Conservation (phyloP, 1,140 invertebrate species). For the Zaprionus kolodkinae region DNA sequence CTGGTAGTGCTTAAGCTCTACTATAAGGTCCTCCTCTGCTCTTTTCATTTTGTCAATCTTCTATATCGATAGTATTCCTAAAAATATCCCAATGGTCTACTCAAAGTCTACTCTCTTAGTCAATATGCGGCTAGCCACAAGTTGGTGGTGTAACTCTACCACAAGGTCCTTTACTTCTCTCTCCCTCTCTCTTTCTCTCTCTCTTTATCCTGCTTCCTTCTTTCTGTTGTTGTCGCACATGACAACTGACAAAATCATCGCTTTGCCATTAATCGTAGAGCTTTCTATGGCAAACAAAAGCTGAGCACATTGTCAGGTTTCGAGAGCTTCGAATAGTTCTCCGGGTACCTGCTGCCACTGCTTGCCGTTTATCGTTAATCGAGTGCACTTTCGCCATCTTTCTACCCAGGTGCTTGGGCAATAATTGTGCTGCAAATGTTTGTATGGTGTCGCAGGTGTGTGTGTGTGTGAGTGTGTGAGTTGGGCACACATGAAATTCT, state of each 20-base stretch:
- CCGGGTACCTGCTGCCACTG: not conserved
- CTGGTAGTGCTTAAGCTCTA: too few species aligned
- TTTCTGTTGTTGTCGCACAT: not conserved
- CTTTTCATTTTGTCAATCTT: too few species aligned
- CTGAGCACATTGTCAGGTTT: not conserved
- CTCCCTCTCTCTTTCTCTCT: too few species aligned
- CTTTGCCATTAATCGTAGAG: not conserved
- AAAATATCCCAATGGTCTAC: too few species aligned
- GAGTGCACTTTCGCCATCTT: not conserved
- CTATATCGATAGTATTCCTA: too few species aligned
- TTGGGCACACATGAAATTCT: slow-evolving; percentile 2
- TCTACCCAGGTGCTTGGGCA: not conserved
- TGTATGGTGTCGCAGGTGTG: not conserved
- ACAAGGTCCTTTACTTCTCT: too few species aligned
- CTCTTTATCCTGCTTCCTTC: not conserved
- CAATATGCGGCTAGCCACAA: too few species aligned
- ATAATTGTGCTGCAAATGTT: slow-evolving; percentile 5
- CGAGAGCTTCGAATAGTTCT: not conserved
- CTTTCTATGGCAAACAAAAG: not conserved
- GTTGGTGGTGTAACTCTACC: too few species aligned
- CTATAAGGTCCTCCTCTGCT: too few species aligned
- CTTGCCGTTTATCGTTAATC: not conserved
- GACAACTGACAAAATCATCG: not conserved
- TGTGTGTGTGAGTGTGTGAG: not conserved
- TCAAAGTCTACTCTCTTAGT: too few species aligned